These are phyloP conservation scores for Xenopus petersii DNA, from an alignment of 2,797 vertebrate genomes.

Conservation along the genomic window DNA sequence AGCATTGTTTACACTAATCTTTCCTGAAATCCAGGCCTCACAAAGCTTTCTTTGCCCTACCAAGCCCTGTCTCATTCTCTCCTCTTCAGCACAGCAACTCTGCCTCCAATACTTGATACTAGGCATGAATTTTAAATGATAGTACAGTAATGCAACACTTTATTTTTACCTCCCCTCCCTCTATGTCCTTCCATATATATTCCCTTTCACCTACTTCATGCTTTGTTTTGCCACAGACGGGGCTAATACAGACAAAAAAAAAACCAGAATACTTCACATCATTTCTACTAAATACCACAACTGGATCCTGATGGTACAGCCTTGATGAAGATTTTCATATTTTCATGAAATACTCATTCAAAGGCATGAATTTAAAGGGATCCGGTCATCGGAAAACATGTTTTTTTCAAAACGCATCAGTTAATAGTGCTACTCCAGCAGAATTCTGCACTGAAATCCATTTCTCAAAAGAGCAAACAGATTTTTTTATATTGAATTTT, in stretches of 20 bases:
- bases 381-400: no score
- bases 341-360: no score
- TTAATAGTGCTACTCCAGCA: no score
- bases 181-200: constrained; percentile 11
- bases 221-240: neutral
- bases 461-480: no score
- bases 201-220: constrained; percentile 11
- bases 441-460: no score
- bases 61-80: neutral
- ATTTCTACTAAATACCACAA: no score
- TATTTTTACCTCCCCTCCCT: constrained; percentile 18
- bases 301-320: no score
- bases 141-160: constrained; percentile 4
- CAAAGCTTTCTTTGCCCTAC: constrained; percentile 11
- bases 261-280: neutral
- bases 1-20: constrained; percentile 25
- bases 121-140: constrained; percentile 27
- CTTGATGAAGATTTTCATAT: no score
- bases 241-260: neutral
- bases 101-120: constrained; percentile 34
- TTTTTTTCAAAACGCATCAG: no score
- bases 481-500: no score
- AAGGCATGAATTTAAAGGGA: no score
- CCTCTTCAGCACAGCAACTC: constrained; percentile 14
- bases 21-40: constrained; percentile 19